These are phyloP conservation scores for Phocoena sinus DNA, from an alignment of 2,113 vertebrate genomes.

Conservation along the genomic window DNA sequence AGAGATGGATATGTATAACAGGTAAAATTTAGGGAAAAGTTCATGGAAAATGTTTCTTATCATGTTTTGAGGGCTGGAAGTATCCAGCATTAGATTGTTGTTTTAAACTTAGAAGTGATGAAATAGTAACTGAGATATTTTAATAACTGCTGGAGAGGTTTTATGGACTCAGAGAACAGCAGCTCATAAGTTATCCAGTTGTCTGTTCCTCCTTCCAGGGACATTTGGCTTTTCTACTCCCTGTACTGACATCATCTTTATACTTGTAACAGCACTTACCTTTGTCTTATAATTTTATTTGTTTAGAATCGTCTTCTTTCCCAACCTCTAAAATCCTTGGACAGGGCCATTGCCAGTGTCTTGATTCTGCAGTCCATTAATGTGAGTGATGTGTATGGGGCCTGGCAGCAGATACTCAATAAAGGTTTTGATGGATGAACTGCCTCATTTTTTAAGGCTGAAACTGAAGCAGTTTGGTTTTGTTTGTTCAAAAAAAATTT, in stretches of 20 bases:
- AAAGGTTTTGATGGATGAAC: background rate
- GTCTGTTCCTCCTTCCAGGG: background rate
- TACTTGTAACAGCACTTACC: background rate
- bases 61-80: background rate
- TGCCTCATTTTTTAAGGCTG: background rate
- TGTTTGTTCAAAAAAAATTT: background rate
- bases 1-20: background rate
- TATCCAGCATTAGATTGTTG: background rate
- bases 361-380: background rate
- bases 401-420: background rate
- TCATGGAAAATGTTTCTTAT: background rate
- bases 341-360: background rate
- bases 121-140: background rate
- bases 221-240: fast-evolving
- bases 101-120: background rate
- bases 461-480: background rate
- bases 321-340: background rate
- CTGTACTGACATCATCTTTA: background rate
- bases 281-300: background rate
- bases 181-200: background rate
- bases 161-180: background rate
- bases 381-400: background rate
- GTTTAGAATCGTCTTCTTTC: background rate
- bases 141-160: background rate
- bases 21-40: background rate